Base-by-base conservation (phyloP, 2,113 vertebrate genomes). In the Coreoperca whiteheadi region DNA sequence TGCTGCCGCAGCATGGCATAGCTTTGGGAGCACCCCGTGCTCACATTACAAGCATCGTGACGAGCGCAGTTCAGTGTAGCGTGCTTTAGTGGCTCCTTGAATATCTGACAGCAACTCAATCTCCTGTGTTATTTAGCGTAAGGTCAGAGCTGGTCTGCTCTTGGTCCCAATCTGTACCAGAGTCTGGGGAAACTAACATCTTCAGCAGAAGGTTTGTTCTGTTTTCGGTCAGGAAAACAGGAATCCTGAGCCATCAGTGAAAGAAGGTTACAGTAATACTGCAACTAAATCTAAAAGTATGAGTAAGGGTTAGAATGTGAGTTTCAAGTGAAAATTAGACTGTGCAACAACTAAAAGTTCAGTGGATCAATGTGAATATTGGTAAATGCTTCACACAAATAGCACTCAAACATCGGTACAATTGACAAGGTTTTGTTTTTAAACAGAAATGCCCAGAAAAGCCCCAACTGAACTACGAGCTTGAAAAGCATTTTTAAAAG, bases 51-150 rank as follows among this genome's bases (percentile, higher is more conserved):
- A 65, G 50, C 28, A 23, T 64, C 59, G 39, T 70, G 76, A 77
- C 2, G 25, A 0, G 25, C 1, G 14, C 64, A 23, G 78, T 56
- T 88, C 67, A n/a, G 39, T 48, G 74, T 20, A n/a, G 73, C 65
- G 14, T 88, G 77, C 82, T 88, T 85, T 15, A 67, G 63, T 16
- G 80, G 75, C 83, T 82, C 68, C 79, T 71, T 83, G 84, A 89
- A 86, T 88, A 84, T 85, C 87, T 74, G 67, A 37, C 64, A 82
- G 92, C 75, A 93, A 94, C 83, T 67, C 71, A 79, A 94, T 88
- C 91, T 77, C 30, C 64, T 12, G 63, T 71, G 88, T 74, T 81
- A 89, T 92, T 92, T 74, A 65, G 86, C 63, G 11, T 74, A 83
- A 90, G 87, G 88, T 92, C 89, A 89, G 77, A 71, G 68, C 30